Conservation (phyloP, 2,888 invertebrate species). For the Epistrophella euchroma region DNA sequence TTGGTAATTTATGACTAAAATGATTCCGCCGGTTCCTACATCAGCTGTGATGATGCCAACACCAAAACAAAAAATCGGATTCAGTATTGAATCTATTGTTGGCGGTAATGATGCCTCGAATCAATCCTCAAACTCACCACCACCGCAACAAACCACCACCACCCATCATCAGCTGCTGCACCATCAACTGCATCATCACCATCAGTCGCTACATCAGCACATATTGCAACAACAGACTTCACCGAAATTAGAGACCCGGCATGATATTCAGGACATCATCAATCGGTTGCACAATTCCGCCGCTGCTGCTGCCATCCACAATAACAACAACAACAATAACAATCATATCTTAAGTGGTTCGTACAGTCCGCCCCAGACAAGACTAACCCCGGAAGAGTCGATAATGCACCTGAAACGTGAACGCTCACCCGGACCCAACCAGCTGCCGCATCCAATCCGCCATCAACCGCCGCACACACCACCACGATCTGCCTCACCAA, state of each 20-base stretch:
- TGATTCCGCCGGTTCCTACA: slow-evolving; percentile 98
- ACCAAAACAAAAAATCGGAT: slow-evolving; percentile 97
- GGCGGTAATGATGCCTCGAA: slow-evolving; percentile 88
- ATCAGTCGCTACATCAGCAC: slow-evolving; percentile 70
- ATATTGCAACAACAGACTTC: slow-evolving; percentile 76
- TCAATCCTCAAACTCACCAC: slow-evolving; percentile 49
- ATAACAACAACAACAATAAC: slow-evolving; percentile 70
- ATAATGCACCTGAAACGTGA: slow-evolving; percentile 80
- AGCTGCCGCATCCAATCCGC: slow-evolving; percentile 82
- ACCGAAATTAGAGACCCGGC: slow-evolving; percentile 78
- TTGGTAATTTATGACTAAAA: slow-evolving; percentile 85
- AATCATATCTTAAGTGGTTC: slow-evolving; percentile 75
- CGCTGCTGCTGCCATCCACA: slow-evolving; percentile 78
- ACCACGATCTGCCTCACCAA: slow-evolving; percentile 82
- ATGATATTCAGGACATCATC: slow-evolving; percentile 82
- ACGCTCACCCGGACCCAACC: slow-evolving; percentile 81
- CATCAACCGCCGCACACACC: slow-evolving; percentile 83
- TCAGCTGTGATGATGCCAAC: slow-evolving; percentile 94
- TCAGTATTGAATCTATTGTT: slow-evolving; percentile 97
- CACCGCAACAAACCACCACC: slow-evolving; percentile 73
- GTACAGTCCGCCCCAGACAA: slow-evolving; percentile 80
- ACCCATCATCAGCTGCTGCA: slow-evolving; percentile 73
- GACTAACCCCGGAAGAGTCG: slow-evolving; percentile 76
- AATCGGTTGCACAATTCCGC: slow-evolving; percentile 82
- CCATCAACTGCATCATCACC: slow-evolving; percentile 68